Base-by-base conservation (phyloP, 2,797 vertebrate genomes). In the Todus mexicanus region DNA sequence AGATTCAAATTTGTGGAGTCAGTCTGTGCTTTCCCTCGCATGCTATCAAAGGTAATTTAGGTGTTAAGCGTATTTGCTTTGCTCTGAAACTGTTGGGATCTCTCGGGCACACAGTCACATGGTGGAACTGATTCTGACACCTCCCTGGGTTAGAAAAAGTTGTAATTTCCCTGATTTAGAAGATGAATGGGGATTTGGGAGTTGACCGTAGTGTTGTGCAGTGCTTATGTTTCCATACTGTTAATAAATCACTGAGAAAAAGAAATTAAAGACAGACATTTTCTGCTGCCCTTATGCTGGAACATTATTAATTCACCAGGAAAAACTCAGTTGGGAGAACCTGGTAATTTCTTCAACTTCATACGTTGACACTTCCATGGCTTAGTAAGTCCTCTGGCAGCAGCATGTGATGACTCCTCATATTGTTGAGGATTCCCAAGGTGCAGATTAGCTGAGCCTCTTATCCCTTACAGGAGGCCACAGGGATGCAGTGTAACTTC, bases 161-260 rank as follows among this genome's bases (percentile, higher is more conserved):
- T 42, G 4, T 82, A 48, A 57, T 93, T 88, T 85, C 59, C 17
- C 45, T 81, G 43, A 71, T 87, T 93, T 92, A 43, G 74, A 73
- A 37, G 57, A 74, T 42, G 38, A 86, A 60, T 22, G 23, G 80
- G 35, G 22, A 69, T 65, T 74, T 89, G 72, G 69, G 90, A 92
- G 23, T 61, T 91, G 69, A 51, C 70, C 3, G 0, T 25, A 38
- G 21, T 83, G 45, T 59, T 84, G 21, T 45, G 51, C 48, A 10
- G 9, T 56, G 43, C 50, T 89, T 84, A 57, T 53, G 27, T 61
- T 95, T 87, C 89, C 26, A 45, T 40, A 23, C 19, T 92, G 6
- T 72, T 93, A 92, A 94, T 93, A 94, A 93, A 90, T 89, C 75
- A 48, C 19, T 14, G 65, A 77, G 57, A 83, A 84, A 93, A 89